A percentile compares a stretch with the other conserved stretches of the same genome.
phyloP scores from a whole-genome alignment of 2,888 invertebrate species.

The Holacanthella duospinosa region DNA sequence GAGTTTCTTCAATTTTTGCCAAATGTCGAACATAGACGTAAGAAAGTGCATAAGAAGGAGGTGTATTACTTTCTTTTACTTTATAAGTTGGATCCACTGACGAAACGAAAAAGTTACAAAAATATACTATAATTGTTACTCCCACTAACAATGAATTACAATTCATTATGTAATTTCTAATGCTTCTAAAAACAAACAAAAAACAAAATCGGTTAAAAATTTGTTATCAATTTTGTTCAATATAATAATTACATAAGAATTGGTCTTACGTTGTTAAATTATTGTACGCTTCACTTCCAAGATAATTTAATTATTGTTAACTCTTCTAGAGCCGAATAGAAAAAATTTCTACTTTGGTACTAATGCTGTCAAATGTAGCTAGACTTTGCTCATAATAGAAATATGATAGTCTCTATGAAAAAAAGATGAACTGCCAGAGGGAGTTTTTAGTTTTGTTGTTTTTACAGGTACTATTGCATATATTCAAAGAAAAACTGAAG shows the following conservation, averaged over 20 bases:
- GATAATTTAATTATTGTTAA: too few species aligned
- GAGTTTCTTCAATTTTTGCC: constrained; percentile 27
- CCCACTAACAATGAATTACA: background rate
- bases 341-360: too few species aligned
- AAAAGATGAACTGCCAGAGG: background rate
- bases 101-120: background rate
- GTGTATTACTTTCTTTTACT: constrained; percentile 9
- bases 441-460: too few species aligned
- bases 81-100: background rate
- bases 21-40: constrained; percentile 34
- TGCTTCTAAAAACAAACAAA: background rate
- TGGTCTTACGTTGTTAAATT: too few species aligned
- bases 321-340: too few species aligned
- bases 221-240: background rate
- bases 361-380: too few species aligned
- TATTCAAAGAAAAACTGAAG: background rate
- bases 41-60: constrained; percentile 33
- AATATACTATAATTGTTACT: background rate
- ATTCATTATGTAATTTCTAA: background rate
- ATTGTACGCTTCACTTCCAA: too few species aligned
- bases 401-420: too few species aligned
- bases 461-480: background rate
- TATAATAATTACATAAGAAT: too few species aligned
- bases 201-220: background rate
- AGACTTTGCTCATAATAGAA: too few species aligned